These are phyloP conservation scores for Galeopterus variegatus DNA, from an alignment of 2,113 vertebrate genomes.

Conservation along the genomic window DNA sequence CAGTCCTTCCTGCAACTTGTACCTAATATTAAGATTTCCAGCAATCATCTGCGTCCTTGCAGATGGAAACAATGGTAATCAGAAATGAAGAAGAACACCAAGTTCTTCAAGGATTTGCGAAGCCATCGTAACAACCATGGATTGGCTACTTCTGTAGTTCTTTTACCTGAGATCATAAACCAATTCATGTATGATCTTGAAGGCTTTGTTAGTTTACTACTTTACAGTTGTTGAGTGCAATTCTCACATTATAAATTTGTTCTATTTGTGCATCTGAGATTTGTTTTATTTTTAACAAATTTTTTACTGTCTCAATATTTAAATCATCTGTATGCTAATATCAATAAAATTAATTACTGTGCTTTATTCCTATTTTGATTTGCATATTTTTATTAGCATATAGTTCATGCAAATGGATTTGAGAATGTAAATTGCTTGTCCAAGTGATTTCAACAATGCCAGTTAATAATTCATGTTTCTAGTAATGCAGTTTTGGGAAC, in stretches of 20 bases:
- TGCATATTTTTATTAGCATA: neutral
- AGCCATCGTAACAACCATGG: rapidly evolving
- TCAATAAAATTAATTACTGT: conserved; percentile 37
- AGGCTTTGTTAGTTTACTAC: neutral
- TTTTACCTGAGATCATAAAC: neutral
- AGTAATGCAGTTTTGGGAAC: neutral
- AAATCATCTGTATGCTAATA: neutral
- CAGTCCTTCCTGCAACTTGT: neutral
- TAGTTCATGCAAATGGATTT: neutral
- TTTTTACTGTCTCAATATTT: neutral
- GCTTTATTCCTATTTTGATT: neutral
- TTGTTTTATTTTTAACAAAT: neutral
- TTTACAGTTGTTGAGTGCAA: neutral
- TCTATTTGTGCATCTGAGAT: neutral
- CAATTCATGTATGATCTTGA: neutral
- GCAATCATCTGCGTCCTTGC: no score
- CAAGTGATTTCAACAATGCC: neutral
- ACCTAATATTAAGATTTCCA: neutral
- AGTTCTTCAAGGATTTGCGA: neutral
- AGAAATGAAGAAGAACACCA: neutral
- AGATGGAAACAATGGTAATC: neutral
- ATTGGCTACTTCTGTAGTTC: neutral
- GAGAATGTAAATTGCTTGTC: conserved; percentile 27
- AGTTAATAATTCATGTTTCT: conserved; percentile 25
- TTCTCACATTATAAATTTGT: neutral